Evolutionary conservation across 2,888 invertebrate genomes (phyloP).

Genomic region (Chloromyia formosa): DNA sequence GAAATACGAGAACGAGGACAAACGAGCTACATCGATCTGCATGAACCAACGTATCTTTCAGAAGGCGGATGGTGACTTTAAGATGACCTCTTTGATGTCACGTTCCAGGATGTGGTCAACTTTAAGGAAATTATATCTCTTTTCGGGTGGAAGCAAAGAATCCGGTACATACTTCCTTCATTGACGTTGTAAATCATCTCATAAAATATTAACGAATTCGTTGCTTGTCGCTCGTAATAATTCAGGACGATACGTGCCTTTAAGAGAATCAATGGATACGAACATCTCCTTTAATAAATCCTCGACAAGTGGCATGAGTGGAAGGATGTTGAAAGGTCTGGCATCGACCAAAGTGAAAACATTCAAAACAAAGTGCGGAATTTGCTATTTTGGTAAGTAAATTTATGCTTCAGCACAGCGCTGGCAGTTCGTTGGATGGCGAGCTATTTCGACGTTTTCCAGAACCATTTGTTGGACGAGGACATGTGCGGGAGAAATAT

Average conservation of each 20-base stretch:
- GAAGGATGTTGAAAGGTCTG: background rate
- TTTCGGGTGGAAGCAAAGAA: background rate
- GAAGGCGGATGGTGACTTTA: slow-evolving; percentile 5
- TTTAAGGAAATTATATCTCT: slow-evolving; percentile 27
- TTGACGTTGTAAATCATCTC: background rate
- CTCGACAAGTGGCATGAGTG: background rate
- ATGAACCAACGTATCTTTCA: background rate
- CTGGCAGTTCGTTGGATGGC: background rate
- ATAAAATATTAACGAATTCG: slow-evolving; percentile 4
- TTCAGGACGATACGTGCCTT: background rate
- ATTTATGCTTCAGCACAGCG: slow-evolving; percentile 10
- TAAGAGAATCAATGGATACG: background rate
- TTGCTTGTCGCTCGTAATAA: background rate
- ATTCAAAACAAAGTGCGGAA: background rate
- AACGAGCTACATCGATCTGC: slow-evolving; percentile 1
- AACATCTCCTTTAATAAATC: background rate
- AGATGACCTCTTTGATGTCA: slow-evolving; percentile 33
- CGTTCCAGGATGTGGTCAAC: slow-evolving; percentile 41
- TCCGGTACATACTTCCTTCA: background rate
- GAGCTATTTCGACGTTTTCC: background rate
- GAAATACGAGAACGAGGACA: slow-evolving; percentile 8
- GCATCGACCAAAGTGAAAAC: background rate
- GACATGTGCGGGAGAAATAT: background rate
- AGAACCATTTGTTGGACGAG: background rate
- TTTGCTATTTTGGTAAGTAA: background rate